phyloP scores from a whole-genome alignment of 2,113 vertebrate species.

The Erythrocercus mccallii region DNA sequence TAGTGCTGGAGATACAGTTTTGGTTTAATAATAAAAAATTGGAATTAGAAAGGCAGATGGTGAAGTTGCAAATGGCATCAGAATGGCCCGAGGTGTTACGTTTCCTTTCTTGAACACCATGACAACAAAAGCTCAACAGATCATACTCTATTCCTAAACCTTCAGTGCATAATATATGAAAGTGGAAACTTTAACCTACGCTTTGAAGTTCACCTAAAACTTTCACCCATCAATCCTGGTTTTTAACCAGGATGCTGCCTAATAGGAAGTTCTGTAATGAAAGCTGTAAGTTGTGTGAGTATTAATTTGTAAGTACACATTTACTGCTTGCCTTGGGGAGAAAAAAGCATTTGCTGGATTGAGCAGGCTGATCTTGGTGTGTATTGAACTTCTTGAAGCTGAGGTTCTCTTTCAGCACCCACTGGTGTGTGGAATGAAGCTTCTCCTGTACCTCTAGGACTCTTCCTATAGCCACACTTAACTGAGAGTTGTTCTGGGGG shows the following conservation, averaged over 20 bases:
- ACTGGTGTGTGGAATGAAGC: rapidly evolving
- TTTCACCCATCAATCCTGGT: not conserved
- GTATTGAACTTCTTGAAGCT: not conserved
- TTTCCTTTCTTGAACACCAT: not conserved
- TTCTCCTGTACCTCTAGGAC: not conserved
- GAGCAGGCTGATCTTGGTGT: not conserved
- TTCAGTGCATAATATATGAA: not conserved
- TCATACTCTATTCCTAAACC: not conserved
- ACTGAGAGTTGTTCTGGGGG: not conserved
- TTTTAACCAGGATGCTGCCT: not conserved
- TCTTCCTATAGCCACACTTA: not conserved
- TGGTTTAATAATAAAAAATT: not conserved
- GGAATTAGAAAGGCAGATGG: not conserved
- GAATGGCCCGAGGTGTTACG: not conserved
- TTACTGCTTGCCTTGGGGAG: not conserved
- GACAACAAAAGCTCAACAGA: not conserved
- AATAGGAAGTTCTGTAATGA: not conserved
- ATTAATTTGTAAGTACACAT: not conserved
- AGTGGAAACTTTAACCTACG: not conserved
- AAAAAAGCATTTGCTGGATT: not conserved
- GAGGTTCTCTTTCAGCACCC: not conserved
- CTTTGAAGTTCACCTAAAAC: not conserved
- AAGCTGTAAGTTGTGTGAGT: not conserved
- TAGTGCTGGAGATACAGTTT: not conserved
- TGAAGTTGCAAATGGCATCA: not conserved